Evolutionary conservation across 2,797 vertebrate species (phyloP).

Genomic region (Sebastes aleutianus): DNA sequence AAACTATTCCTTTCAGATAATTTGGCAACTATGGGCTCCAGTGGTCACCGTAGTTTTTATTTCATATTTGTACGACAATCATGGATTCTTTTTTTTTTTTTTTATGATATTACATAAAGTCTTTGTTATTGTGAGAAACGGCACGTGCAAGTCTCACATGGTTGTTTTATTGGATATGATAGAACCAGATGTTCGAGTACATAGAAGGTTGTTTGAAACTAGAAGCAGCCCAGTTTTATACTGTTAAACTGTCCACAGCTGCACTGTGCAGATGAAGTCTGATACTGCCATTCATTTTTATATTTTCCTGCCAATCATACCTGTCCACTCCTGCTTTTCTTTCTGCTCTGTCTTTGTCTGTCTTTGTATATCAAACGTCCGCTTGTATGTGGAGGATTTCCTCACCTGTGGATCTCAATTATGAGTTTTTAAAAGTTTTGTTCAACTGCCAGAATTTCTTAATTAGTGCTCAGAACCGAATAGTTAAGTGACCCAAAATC

Average conservation of each 20-base stretch:
- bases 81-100: slow-evolving; percentile 24
- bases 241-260: slow-evolving; percentile 35
- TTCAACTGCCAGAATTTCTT: slow-evolving; percentile 40
- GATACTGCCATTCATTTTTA: slow-evolving; percentile 50
- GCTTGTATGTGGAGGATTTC: slow-evolving; percentile 30
- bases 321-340: slow-evolving; percentile 27
- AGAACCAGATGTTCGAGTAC: slow-evolving; percentile 14
- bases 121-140: slow-evolving; percentile 42
- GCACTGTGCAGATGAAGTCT: slow-evolving; percentile 41
- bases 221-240: slow-evolving; percentile 42
- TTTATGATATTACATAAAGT: slow-evolving; percentile 33
- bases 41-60: slow-evolving; percentile 21
- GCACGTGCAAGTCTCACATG: slow-evolving; percentile 51
- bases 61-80: slow-evolving; percentile 71
- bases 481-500: slow-evolving; percentile 28
- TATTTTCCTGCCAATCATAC: slow-evolving; percentile 35
- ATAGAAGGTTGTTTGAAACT: slow-evolving; percentile 9
- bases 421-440: slow-evolving; percentile 14
- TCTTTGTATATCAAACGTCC: slow-evolving; percentile 34
- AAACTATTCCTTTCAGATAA: not conserved
- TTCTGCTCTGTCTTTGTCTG: slow-evolving; percentile 14
- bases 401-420: slow-evolving; percentile 44
- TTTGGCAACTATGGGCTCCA: slow-evolving; percentile 16
- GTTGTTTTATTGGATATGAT: slow-evolving; percentile 27
- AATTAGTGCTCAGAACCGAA: slow-evolving; percentile 29